Evolutionary conservation across 2,113 vertebrate genomes (phyloP), one percentile per base, ranked within the genome.

Genomic region (Uria lomvia): DNA sequence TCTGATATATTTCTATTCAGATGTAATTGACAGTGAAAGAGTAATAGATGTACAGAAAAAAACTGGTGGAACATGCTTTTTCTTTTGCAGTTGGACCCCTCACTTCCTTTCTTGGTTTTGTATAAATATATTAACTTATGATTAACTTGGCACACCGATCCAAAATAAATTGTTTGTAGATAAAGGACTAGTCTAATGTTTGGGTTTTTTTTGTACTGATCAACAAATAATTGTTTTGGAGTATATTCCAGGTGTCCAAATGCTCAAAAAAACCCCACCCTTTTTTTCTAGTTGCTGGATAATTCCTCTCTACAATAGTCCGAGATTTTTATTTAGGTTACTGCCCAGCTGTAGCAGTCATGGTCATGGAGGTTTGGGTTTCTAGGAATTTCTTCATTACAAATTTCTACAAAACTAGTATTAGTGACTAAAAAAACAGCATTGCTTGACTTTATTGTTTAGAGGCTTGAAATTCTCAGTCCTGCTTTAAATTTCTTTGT

Each of bases 181-280:
- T 40, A 29, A 84, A 53, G 43, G 9, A 34, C 12, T 36, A 60
- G 21, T 47, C 18, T 78, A 27, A 26, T 26, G 2, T 15, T 52
- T 19, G 45, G 18, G 45, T 4, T 45, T 45, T 87, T 78, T 58
- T 27, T 55, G 18, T 50, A 52, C 15, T 21, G 18, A 58, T 66
- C 12, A 66, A 34, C 22, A 52, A 34, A 9, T 43, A 52, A 40
- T n/a, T 32, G 40, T 45, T 53, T 47, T 40, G 34, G 34, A 43
- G 15, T 45, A 24, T 36, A 42, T 52, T 59, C 30, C 36, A 45
- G 23, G 11, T 43, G 15, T n/a, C 36, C 34, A 63, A 53, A 40
- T 18, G 24, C 17, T 8, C 4, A 21, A n/a, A n/a, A 29, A n/a
- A 49, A 1, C 2, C 12, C 5, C 21, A 30, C 7, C 21, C 27